Conservation (phyloP, 1,140 invertebrate genomes). For the Asobara japonica region DNA sequence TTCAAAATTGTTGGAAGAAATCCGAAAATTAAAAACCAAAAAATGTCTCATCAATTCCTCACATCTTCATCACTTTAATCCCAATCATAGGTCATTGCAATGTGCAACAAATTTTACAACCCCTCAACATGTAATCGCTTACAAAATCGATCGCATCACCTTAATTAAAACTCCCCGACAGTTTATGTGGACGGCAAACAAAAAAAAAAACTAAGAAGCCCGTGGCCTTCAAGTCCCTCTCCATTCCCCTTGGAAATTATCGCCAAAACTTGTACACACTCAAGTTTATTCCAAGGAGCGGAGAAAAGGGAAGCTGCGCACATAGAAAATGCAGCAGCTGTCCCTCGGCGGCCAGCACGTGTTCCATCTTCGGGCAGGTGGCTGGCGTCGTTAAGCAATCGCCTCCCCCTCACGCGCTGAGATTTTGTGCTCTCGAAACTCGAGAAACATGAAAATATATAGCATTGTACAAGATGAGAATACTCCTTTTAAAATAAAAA, state of each 20-base stretch:
- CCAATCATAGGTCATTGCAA: too few species aligned
- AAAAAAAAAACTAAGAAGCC: not conserved
- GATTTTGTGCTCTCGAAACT: constrained; percentile 43
- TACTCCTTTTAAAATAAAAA: too few species aligned
- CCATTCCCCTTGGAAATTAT: not conserved
- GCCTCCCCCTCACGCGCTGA: constrained; percentile 51
- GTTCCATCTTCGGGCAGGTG: constrained; percentile 58
- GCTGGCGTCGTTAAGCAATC: constrained; percentile 58
- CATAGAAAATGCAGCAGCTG: constrained; percentile 50
- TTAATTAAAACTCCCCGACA: too few species aligned
- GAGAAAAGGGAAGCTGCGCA: constrained; percentile 10
- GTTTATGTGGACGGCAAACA: too few species aligned
- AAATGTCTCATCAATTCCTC: too few species aligned
- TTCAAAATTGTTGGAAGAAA: too few species aligned
- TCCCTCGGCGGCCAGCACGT: constrained; percentile 53
- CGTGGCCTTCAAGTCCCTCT: constrained; percentile 3
- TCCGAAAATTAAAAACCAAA: too few species aligned
- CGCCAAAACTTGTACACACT: not conserved
- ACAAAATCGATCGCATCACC: too few species aligned
- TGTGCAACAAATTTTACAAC: too few species aligned
- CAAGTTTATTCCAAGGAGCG: not conserved
- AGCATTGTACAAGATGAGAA: not conserved
- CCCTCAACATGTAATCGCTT: too few species aligned
- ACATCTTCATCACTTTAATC: too few species aligned
- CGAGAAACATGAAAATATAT: constrained; percentile 19